Conservation (phyloP, 2,797 vertebrate genomes). For the Halcyon smyrnensis region DNA sequence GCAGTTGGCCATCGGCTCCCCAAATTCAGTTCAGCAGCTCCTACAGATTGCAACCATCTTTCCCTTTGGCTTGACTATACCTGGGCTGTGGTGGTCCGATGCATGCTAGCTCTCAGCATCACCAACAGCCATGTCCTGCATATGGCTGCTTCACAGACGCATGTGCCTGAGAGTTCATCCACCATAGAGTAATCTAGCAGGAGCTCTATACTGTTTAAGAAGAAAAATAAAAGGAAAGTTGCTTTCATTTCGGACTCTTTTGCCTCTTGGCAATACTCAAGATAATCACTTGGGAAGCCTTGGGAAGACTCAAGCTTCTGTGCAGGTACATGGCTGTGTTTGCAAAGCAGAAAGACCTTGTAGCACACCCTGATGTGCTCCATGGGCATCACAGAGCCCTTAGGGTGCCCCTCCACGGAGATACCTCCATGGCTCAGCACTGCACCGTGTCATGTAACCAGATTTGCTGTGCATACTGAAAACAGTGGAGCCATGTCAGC, state of each 20-base stretch:
- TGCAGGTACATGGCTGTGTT: neutral
- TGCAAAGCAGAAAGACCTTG: neutral
- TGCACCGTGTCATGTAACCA: neutral
- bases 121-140: neutral
- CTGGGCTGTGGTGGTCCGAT: neutral
- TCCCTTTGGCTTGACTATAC: neutral
- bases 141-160: neutral
- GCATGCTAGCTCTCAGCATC: neutral
- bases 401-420: neutral
- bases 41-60: constrained; percentile 8
- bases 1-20: neutral
- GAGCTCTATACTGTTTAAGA: neutral
- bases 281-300: neutral
- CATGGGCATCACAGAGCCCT: neutral
- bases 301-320: neutral
- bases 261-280: neutral
- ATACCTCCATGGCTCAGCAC: neutral
- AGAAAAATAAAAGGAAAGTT: neutral
- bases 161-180: neutral
- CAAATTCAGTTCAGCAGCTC: neutral
- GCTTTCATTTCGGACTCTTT: neutral
- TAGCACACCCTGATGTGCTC: neutral
- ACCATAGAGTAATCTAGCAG: neutral
- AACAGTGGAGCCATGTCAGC: neutral
- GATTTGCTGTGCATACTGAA: rapidly evolving